Evolutionary conservation across 1,140 invertebrate genomes (phyloP).

Genomic region (Bathynomus jamesi): DNA sequence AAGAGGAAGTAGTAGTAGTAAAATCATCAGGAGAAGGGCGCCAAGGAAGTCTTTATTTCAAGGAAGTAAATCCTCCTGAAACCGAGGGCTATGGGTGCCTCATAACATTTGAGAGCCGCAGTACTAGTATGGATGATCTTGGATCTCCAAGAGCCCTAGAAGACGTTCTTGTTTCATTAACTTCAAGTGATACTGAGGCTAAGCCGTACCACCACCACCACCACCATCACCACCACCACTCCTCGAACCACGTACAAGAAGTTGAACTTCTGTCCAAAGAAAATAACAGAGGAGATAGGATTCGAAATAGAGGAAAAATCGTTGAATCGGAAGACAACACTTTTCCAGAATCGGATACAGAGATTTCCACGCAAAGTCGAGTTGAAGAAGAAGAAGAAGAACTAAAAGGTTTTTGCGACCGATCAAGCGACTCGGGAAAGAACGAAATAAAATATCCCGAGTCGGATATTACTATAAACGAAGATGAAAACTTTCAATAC

Average conservation of each 20-base stretch:
- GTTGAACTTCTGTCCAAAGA: neutral
- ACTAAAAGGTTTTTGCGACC: neutral
- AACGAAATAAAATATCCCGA: neutral
- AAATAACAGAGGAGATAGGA: neutral
- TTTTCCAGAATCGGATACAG: neutral
- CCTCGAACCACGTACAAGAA: too few species aligned
- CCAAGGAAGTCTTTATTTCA: neutral
- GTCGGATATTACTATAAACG: neutral
- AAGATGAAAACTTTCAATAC: neutral
- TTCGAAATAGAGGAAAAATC: neutral
- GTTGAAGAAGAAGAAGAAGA: neutral
- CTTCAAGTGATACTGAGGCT: too few species aligned
- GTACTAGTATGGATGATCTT: constrained; percentile 29
- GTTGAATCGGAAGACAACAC: neutral
- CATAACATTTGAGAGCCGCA: constrained; percentile 33
- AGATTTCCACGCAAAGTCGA: neutral
- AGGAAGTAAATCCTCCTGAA: neutral
- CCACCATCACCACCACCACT: too few species aligned
- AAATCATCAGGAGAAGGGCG: too few species aligned
- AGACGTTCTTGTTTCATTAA: constrained; percentile 31
- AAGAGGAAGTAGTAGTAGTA: too few species aligned
- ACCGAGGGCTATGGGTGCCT: constrained; percentile 17
- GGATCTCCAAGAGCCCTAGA: constrained; percentile 32
- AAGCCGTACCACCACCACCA: too few species aligned
- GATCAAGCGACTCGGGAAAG: neutral